These are phyloP conservation scores for Coptodon bakossiorum DNA, from an alignment of 2,113 vertebrate genomes.

Conservation along the genomic window DNA sequence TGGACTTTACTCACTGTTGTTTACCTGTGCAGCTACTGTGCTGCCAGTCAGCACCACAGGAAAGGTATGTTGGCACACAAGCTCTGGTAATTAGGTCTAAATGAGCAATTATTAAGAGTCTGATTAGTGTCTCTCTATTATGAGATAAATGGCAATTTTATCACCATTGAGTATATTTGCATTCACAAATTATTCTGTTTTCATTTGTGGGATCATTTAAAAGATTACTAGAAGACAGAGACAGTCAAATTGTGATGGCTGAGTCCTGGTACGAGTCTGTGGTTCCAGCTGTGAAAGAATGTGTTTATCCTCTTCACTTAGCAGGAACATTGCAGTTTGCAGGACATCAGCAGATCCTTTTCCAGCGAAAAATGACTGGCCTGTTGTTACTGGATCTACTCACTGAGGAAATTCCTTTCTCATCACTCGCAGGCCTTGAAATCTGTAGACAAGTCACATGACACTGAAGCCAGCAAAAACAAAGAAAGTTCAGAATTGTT, in stretches of 20 bases:
- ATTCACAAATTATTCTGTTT: neutral
- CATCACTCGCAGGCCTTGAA: neutral
- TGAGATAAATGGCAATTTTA: neutral
- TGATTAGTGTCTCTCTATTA: neutral
- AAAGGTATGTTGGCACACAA: conserved; percentile 54
- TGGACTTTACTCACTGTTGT: conserved; percentile 24
- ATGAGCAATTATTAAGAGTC: neutral
- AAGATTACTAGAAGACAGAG: neutral
- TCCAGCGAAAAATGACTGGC: conserved; percentile 8
- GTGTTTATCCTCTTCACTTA: neutral
- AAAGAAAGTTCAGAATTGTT: neutral
- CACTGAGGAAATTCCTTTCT: conserved; percentile 45
- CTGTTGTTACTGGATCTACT: conserved; percentile 27
- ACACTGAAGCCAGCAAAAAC: neutral
- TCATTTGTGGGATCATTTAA: neutral
- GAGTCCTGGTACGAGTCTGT: neutral
- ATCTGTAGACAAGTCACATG: neutral
- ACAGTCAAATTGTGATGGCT: neutral
- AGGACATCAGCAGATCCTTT: neutral
- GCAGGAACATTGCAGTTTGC: neutral
- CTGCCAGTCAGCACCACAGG: conserved; percentile 48
- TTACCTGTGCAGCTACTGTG: conserved; percentile 37
- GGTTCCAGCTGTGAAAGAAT: neutral
- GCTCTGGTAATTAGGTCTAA: neutral
- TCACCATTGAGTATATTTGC: neutral